phyloP scores from a whole-genome alignment of 2,113 vertebrate species.

The Nycticebus coucang region DNA sequence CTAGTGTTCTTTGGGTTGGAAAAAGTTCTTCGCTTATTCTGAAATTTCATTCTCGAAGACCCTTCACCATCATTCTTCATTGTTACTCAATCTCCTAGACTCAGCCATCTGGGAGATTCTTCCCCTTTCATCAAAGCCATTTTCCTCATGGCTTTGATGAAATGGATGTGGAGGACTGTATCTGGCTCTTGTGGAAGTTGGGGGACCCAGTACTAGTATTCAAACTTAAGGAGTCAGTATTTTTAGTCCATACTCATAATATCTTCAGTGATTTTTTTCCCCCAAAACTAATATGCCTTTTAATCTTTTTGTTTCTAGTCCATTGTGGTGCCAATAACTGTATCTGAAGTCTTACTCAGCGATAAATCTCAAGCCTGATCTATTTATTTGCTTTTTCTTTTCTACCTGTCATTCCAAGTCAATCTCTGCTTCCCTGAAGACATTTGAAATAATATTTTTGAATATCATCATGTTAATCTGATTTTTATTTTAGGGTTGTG shows the following conservation, averaged over 20 bases:
- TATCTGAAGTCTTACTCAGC: not conserved
- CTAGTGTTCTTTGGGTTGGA: not conserved
- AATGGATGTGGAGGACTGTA: not conserved
- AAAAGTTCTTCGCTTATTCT: not conserved
- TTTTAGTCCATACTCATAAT: not conserved
- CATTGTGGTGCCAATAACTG: not conserved
- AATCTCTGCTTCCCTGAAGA: not conserved
- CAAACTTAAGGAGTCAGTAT: not conserved
- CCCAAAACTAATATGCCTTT: not conserved
- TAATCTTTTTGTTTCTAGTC: not conserved
- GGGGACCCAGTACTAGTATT: not conserved
- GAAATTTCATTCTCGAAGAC: not conserved
- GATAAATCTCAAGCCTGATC: not conserved
- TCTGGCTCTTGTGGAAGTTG: not conserved
- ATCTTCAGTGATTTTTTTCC: not conserved
- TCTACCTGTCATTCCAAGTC: not conserved
- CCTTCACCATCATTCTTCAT: not conserved
- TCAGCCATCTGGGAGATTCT: not conserved
- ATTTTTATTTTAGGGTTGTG: not conserved
- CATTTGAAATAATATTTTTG: not conserved
- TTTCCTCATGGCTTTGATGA: not conserved
- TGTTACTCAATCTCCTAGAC: too few species aligned
- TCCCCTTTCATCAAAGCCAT: too few species aligned
- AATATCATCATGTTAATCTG: not conserved
- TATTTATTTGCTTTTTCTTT: not conserved